Base-by-base conservation (phyloP, 2,113 vertebrate species). In the Phylloscopus whistleri region DNA sequence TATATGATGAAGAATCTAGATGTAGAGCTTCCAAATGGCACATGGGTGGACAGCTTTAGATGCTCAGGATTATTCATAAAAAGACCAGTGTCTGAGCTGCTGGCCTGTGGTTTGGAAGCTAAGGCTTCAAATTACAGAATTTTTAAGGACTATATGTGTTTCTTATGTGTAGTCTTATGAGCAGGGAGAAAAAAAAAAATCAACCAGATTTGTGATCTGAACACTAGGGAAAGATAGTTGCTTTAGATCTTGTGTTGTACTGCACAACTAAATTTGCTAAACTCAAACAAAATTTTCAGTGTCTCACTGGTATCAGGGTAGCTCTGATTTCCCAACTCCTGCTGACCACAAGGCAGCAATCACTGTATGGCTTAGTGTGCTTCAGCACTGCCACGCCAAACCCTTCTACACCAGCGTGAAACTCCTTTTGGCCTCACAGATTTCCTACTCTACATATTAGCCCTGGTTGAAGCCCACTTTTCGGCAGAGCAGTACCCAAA, bases 341-440 rank as follows among this genome's bases (percentile, higher is more conserved):
- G 59, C 14, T 1, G 3, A 44, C 35, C 0, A 10, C 41, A 53
- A 53, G 69, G 33, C 27, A 79, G 63, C 43, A 55, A 18, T 37
- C 30, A 12, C 15, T 16, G 6, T 79, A 41, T 2, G 6, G 27
- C 44, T 79, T 18, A 16, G n/a, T 0, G 0, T 23, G 37, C 43
- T 31, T 55, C 30, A 5, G 11, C 24, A 26, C 16, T 46, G n/a
- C 53, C 43, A 20, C 3, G 18, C 20, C 62, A 82, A 94, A 56
- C 21, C 27, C 28, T 1, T 1, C 70, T 37, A 23, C 1, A 2
- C 31, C 23, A 44, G 28, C 39, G 33, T 2, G 11, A 84, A 44
- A 51, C 46, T 33, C 15, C 13, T 67, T 60, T 46, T 13, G 52
- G 53, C 14, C 53, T 60, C 35, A 18, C 31, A 91, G n/a, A 33